Conservation (phyloP, 2,113 vertebrate species). For the Barnardius zonarius region DNA sequence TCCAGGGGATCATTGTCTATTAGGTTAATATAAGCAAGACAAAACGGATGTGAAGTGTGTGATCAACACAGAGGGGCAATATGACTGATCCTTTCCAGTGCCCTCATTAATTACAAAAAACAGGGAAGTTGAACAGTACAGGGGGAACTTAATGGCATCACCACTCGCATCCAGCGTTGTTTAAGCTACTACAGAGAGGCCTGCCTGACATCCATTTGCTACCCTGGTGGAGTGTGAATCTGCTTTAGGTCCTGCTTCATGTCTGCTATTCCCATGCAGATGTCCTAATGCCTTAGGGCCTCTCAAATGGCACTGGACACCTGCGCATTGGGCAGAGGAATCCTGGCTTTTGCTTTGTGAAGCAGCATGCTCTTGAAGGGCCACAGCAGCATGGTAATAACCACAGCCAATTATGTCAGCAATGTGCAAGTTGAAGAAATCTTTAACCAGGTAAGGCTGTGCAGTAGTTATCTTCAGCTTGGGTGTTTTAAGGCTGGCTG, state of each 20-base stretch:
- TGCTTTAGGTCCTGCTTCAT: slow-evolving; percentile 14
- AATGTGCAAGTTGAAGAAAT: neutral
- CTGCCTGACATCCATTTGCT: neutral
- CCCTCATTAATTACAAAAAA: neutral
- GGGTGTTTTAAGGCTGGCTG: neutral
- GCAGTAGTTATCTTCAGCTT: neutral
- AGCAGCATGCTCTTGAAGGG: neutral
- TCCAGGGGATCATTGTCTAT: neutral
- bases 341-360: neutral
- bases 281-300: neutral
- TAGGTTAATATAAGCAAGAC: neutral
- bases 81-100: neutral
- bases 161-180: neutral
- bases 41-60: neutral
- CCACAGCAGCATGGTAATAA: neutral
- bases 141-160: neutral
- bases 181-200: neutral
- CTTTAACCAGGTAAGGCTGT: neutral
- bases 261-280: slow-evolving; percentile 29
- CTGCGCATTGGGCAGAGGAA: neutral
- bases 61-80: neutral
- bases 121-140: neutral
- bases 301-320: slow-evolving; percentile 18
- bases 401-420: neutral
- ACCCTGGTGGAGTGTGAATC: neutral